phyloP scores from a whole-genome alignment of 2,888 invertebrate species.

The Agrotis segetum region DNA sequence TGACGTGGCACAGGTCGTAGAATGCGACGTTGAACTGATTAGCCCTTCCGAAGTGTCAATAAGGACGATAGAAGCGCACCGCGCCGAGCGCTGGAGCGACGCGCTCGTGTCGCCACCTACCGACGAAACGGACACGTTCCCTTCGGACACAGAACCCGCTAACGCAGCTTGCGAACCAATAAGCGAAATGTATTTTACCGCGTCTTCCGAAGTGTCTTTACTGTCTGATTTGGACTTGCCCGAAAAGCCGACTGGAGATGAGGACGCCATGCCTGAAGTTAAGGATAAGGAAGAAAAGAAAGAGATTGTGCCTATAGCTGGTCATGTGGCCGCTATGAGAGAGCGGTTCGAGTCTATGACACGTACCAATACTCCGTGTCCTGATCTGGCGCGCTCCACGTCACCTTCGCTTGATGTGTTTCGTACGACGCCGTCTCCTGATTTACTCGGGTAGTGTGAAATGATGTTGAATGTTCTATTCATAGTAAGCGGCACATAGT shows the following conservation, averaged over 20 bases:
- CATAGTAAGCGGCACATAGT: neutral
- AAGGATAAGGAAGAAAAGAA: slow-evolving; percentile 72
- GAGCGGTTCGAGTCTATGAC: slow-evolving; percentile 89
- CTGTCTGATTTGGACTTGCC: slow-evolving; percentile 79
- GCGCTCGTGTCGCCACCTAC: slow-evolving; percentile 73
- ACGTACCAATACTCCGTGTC: slow-evolving; percentile 84
- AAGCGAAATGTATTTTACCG: slow-evolving; percentile 86
- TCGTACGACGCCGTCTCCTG: slow-evolving; percentile 82
- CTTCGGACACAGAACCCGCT: slow-evolving; percentile 72
- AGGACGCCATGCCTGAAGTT: slow-evolving; percentile 62
- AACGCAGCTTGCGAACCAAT: slow-evolving; percentile 71
- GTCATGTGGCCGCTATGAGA: slow-evolving; percentile 89
- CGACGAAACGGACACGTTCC: slow-evolving; percentile 67
- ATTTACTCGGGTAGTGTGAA: slow-evolving; percentile 71
- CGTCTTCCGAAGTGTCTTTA: slow-evolving; percentile 84
- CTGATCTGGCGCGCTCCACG: slow-evolving; percentile 76
- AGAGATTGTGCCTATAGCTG: slow-evolving; percentile 80
- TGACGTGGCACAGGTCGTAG: slow-evolving; percentile 49
- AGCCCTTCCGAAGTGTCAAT: slow-evolving; percentile 75
- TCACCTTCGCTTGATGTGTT: slow-evolving; percentile 80
- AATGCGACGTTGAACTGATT: slow-evolving; percentile 65
- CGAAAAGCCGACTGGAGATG: slow-evolving; percentile 63
- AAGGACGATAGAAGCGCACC: slow-evolving; percentile 69
- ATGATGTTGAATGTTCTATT: neutral
- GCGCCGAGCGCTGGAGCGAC: slow-evolving; percentile 75